Conservation (phyloP, 1,140 invertebrate species). For the Bombus polaris region DNA sequence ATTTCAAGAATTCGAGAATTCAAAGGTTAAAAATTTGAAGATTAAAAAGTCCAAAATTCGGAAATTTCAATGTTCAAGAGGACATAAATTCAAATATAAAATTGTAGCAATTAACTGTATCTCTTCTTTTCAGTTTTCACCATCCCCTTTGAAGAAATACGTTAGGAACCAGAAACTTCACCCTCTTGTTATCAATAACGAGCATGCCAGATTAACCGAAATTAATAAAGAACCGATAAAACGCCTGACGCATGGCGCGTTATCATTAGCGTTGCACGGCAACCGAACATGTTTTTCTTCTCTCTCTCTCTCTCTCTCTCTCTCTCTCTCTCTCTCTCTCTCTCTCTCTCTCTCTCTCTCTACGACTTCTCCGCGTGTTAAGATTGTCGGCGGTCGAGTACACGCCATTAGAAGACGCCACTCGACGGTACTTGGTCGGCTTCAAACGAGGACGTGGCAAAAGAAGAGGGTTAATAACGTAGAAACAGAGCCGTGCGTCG, state of each 20-base stretch:
- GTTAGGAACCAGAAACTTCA: background rate
- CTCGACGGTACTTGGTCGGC: constrained; percentile 48
- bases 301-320: background rate
- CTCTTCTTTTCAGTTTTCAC: background rate
- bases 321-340: background rate
- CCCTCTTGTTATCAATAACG: background rate
- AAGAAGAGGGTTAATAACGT: constrained; percentile 44
- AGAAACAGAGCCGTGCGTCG: constrained; percentile 8
- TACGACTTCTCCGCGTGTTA: constrained; percentile 10
- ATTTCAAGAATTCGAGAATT: background rate
- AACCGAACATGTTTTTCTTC: background rate
- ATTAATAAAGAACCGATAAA: constrained; percentile 12
- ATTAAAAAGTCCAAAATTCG: background rate
- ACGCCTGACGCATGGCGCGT: background rate
- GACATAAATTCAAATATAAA: background rate
- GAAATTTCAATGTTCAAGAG: background rate
- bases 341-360: background rate
- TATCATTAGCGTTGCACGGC: background rate
- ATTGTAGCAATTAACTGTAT: background rate
- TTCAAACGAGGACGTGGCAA: constrained; percentile 43
- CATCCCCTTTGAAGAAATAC: background rate
- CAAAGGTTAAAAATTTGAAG: background rate
- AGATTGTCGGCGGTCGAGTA: constrained; percentile 28
- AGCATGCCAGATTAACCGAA: background rate
- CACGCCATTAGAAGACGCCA: constrained; percentile 43